Conservation (phyloP, 2,797 vertebrate genomes). For the Cuculus canorus region DNA sequence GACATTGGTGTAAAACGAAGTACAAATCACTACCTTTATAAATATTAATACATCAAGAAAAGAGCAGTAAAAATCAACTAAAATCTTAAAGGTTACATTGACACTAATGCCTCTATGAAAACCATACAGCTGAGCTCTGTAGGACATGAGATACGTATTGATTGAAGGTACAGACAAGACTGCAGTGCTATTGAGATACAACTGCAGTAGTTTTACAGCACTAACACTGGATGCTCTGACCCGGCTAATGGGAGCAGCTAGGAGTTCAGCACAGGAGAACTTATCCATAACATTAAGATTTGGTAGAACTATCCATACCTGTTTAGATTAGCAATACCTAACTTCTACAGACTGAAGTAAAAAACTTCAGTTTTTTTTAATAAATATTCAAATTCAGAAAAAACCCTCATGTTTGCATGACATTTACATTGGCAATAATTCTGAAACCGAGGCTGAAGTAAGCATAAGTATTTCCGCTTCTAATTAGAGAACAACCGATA, state of each 20-base stretch:
- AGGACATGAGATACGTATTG: fast-evolving
- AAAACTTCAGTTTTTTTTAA: neutral
- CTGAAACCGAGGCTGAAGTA: neutral
- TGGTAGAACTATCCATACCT: neutral
- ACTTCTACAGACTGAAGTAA: neutral
- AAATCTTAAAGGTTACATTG: neutral
- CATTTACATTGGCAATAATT: neutral
- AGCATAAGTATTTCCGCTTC: neutral
- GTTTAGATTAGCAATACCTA: neutral
- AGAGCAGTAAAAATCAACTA: neutral
- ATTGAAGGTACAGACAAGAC: neutral
- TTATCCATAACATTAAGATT: neutral
- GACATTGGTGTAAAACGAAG: neutral
- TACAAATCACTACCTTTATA: neutral
- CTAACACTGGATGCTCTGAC: neutral
- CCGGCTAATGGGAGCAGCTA: neutral
- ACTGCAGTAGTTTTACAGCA: neutral
- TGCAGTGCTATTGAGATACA: neutral
- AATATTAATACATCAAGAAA: neutral
- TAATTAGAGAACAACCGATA: neutral
- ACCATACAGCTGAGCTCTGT: neutral
- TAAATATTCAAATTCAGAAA: neutral
- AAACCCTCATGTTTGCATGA: neutral
- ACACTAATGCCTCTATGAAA: neutral
- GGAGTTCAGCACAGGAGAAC: neutral